Evolutionary conservation across 2,888 invertebrate genomes (phyloP), one percentile per base, ranked within the genome.

Genomic region (Caenorhabditis drosophilae): DNA sequence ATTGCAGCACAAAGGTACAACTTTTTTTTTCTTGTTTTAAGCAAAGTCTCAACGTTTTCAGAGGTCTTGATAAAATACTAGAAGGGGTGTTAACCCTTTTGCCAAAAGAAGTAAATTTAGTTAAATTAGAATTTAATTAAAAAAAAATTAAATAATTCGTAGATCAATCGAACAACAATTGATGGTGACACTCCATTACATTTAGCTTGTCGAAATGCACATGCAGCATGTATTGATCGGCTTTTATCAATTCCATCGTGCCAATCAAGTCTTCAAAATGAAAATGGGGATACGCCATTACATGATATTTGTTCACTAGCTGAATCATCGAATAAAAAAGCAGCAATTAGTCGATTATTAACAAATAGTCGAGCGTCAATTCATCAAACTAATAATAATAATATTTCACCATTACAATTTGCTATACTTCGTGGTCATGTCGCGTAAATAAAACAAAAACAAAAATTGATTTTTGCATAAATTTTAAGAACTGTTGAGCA

Each of bases 181-280:
- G 53, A 56, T n/a, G 68, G 72, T 2, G 69, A 69, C 44, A 72
- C 72, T 23, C 52, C 69, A 3, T 61, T 72, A 18, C 72, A 72
- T 53, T 22, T 72, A 15, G 69, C 69, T 9, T 46, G 67, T 6
- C 53, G 67, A 27, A 58, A 55, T 38, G 60, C 59, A 18, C 62
- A 72, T 46, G 67, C 72, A 4, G 72, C 69, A 2, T 72, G 72
- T 48, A 67, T 72, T 46, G 72, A 72, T 36, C 51, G 72, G 15
- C 53, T 72, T 15, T 60, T 72, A 23, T 47, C 36, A 15, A 46
- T 49, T 6, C 46, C 40, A 34, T 23, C 51, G 12, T 55, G 66
- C 49, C 58, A 62, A 27, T 45, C 69, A n/a, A 67, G 55, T 36
- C 55, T 60, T 25, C 49, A 66, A 40, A 72, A 72, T 45, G 47